Evolutionary conservation across 1,140 invertebrate species (phyloP), one percentile per base, ranked within the genome.

Genomic region (Neodiprion lecontei): DNA sequence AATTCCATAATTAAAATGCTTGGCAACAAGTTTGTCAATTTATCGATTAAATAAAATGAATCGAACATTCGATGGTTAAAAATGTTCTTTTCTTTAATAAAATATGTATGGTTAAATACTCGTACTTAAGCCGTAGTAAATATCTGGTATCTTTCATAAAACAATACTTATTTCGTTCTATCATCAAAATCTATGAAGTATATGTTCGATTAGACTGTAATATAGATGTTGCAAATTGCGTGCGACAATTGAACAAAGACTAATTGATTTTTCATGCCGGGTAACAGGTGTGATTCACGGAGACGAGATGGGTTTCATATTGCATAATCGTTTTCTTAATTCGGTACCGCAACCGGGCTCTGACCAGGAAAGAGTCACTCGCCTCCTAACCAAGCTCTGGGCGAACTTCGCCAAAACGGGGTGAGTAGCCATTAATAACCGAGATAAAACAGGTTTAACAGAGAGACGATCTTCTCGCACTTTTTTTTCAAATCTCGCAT

Each of bases 291-390:
- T 92, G 7, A 90, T 91, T 66, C 93, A 94, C 80, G 92, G 92
- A 7, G 94, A 95, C 77, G 94, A 95, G 61, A 79, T 94, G 66
- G 91, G 91, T 77, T 93, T 93, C 80, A 76, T 93, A 21, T 95
- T 94, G 77, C 87, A 87, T 69, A 82, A 82, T n/a, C 82, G 79
- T 0, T 47, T n/a, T 9, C 81, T 87, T 23, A 85, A 87, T 68
- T 83, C 86, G 73, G 77, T 81, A 28, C 83, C 84, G 1, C 75
- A 80, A 74, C 72, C 80, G 1, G 83, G 79, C 23, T 82, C 83
- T 9, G 61, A 78, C 0, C 69, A 74, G 0, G 82, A 85, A 75
- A 74, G 79, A 67, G 23, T 90, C 79, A 81, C 85, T 1, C 79
- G 86, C 67, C 81, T 87, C 49, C 80, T 87, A 9, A 88, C 87